phyloP scores from a whole-genome alignment of 1,140 invertebrate species.

The Ephestia elutella region DNA sequence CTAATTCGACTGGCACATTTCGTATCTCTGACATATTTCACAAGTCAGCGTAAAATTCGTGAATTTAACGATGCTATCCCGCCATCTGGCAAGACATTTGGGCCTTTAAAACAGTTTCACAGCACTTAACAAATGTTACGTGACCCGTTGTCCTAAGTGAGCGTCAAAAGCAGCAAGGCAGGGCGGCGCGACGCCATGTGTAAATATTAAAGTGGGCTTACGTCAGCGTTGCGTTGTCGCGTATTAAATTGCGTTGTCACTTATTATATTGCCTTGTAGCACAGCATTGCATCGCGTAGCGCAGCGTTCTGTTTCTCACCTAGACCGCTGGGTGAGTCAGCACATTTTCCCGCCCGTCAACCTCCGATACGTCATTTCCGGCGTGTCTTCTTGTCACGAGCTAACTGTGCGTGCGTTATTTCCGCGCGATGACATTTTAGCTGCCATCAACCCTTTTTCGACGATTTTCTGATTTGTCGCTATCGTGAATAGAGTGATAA shows the following conservation, averaged over 20 bases:
- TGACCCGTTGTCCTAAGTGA: too few relatives aligned
- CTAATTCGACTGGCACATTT: not conserved
- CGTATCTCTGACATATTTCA: not conserved
- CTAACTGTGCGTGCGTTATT: not conserved
- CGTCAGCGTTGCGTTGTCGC: too few relatives aligned
- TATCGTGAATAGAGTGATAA: not conserved
- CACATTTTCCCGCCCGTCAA: not conserved
- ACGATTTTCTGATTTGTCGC: not conserved
- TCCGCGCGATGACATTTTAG: not conserved
- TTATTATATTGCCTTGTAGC: too few relatives aligned
- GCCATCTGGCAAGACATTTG: conserved; percentile 1
- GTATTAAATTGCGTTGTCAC: too few relatives aligned
- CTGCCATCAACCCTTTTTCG: not conserved
- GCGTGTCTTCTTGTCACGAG: not conserved
- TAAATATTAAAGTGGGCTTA: too few relatives aligned
- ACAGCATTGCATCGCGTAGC: too few relatives aligned
- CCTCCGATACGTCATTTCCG: not conserved
- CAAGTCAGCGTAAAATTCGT: not conserved
- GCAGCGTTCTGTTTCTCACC: too few relatives aligned
- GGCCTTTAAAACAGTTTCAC: not conserved
- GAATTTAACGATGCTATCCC: not conserved
- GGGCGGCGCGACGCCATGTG: too few relatives aligned
- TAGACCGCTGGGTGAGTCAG: not conserved
- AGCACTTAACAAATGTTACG: not conserved
- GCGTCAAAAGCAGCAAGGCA: too few relatives aligned